Base-by-base conservation (phyloP, 37 sponge, comb jelly and placozoan species). In the Ianthella basta region DNA sequence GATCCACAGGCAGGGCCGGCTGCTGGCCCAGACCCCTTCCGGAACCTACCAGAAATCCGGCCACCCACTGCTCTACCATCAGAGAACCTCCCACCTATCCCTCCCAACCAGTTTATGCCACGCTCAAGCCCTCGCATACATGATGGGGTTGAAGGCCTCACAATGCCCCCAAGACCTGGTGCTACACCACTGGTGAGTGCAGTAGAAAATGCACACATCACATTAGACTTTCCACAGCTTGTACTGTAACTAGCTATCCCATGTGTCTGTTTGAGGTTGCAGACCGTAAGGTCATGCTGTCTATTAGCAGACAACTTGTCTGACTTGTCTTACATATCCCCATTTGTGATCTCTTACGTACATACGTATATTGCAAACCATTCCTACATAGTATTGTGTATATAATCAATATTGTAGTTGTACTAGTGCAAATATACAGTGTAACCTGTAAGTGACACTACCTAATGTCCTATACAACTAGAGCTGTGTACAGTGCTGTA, bases 61-160 rank as follows among this genome's bases (percentile, higher is more conserved):
- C 92, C 92, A 29, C 86, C 88, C 0, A 92, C 92, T 23, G 92
- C 92, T 30, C 72, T 82, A 14, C 81, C 81, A n/a, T 63, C 59
- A 4, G 67, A 56, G 86, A 75, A 75, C 54, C 54, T 75, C 25
- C 91, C 91, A 54, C 91, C 91, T 0, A 73, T 91, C 34, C 88
- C 91, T 14, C 82, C 87, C 32, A 84, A 56, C 41, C 79, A 41
- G 4, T 94, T 94, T 83, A 85, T 38, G 56, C 94, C 94, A 29
- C 80, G 94, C 23, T 39, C 80, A 21, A 70, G 66, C 63, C 80
- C 91, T 25, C 68, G 83, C 5, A 87, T 93, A 24, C 53, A 34
- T 21, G 80, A 86, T 21, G 38, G 83, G 0, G 33, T 72, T 15
- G 35, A 29, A 20, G 36, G 72, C 1, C 29, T 67, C 2, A n/a